Conservation (phyloP, 2,113 vertebrate genomes). For the Brachyhypopomus gauderio region DNA sequence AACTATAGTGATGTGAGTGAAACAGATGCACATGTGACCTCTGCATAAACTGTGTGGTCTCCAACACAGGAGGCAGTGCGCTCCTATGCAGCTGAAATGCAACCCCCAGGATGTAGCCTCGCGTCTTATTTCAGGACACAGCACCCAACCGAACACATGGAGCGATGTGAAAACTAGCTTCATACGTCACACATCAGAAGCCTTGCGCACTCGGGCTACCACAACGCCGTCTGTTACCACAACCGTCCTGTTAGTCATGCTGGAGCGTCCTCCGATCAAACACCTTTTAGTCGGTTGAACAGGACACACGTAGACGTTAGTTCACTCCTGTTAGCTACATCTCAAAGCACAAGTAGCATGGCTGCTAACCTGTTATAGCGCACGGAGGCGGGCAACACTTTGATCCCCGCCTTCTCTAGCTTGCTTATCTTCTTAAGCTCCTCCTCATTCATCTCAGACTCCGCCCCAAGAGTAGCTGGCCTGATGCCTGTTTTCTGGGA, state of each 20-base stretch:
- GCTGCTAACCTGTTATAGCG: conserved; percentile 89
- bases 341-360: neutral
- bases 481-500: conserved; percentile 62
- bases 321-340: neutral
- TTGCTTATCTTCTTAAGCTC: conserved; percentile 79
- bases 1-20: too few relatives aligned
- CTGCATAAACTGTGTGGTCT: too few relatives aligned
- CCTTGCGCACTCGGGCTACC: too few relatives aligned
- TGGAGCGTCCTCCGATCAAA: neutral
- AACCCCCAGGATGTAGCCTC: too few relatives aligned
- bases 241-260: neutral
- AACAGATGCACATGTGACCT: too few relatives aligned
- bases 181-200: too few relatives aligned
- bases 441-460: conserved; percentile 62
- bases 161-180: too few relatives aligned
- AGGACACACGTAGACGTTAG: conserved; percentile 19
- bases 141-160: too few relatives aligned
- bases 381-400: conserved; percentile 84
- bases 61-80: too few relatives aligned
- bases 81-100: too few relatives aligned
- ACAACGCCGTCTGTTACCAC: neutral
- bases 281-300: neutral
- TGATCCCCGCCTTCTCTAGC: conserved; percentile 88
- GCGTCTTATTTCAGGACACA: too few relatives aligned
- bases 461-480: conserved; percentile 53